Evolutionary conservation across 2,113 vertebrate genomes (phyloP), one percentile per base, ranked within the genome.

Genomic region (Thunnus thynnus): DNA sequence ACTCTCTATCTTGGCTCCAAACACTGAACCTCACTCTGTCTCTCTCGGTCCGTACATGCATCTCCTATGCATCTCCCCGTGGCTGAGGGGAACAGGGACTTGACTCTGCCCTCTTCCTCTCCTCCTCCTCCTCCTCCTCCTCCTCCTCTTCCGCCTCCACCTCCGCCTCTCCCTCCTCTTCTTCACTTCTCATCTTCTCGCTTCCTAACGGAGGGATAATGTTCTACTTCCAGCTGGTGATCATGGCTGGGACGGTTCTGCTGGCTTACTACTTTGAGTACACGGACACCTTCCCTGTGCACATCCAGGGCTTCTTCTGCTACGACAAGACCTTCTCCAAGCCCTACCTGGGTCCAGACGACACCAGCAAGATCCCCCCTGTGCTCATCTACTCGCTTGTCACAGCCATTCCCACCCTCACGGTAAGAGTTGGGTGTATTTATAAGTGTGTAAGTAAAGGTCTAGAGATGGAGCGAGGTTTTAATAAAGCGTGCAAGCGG

Each of bases 201-300:
- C 63, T 60, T 83, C 56, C 65, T 94, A 92, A 94, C 92, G 36
- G 80, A 50, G 86, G 87, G 87, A 94, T 87, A 82, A 94, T 95
- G 94, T 94, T 95, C 77, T 96, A 94, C 91, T 95, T 95, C 91
- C 96, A 98, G 97, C 95, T 97, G 72, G 96, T 97, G 89, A 96
- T 98, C 84, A 96, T 98, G 95, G 97, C 96, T 14, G 95, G 96
- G 67, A 97, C 96, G 20, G 94, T 97, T 77, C 94, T 97, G 89
- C 94, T 97, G 30, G 96, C 97, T 3, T 98, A 98, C 92, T 97
- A 97, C 93, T 96, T 98, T 20, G 97, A 98, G 87, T 98, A 96
- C 95, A 97, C 97, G 0, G 97, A 97, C 94, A 97, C 97, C 48
- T 97, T 98, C 90, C 96, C 97, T 0, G 96, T 97, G 46, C 96